Base-by-base conservation (phyloP, 2,113 vertebrate genomes). In the Rutilus rutilus region DNA sequence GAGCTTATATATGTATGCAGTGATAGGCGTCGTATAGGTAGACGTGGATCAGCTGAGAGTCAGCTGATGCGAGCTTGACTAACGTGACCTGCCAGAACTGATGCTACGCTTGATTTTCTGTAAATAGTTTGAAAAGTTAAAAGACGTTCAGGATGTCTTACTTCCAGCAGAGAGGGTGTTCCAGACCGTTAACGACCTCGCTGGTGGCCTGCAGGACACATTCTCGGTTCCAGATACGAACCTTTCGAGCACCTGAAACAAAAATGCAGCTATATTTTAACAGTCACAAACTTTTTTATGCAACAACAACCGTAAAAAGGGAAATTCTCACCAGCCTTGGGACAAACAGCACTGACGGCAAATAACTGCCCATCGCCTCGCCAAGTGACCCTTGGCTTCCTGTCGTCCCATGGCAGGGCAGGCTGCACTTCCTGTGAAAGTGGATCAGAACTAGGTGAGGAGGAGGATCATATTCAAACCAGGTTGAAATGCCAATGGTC, bases 351-450 rank as follows among this genome's bases (percentile, higher is more conserved):
- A 33, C 97, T 95, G 89, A 99, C 95, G 9, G 97, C 97, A 93
- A 99, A 97, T 83, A 97, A 96, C 79, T 98, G 97, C 0, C 98
- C 98, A 0, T 99, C 98, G 0, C 97, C 98, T 91, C 97, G 95
- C 98, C 98, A 99, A 0, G 96, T 96, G 71, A 99, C 92, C 1
- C 94, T 93, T 2, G 96, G 95, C 76, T 77, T 93, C 23, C 92
- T 91, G 25, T 99, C 97, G 23, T 99, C 98, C 97, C 97, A 99
- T 11, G 92, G 77, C 85, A 96, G 85, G 7, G 96, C 78, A 0
- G 95, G 94, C 84, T 92, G 90, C 45, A 95, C 93, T 25, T 94
- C 95, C 98, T 99, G 87, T 60, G 27, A 0, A 23, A 11, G 1
- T n/a, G 78, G 47, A 76, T 59, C 1, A 42, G 59, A 67, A 54